Percentiles rank a stretch among this genome's conserved stretches.
phyloP scores from a whole-genome alignment of 2,888 invertebrate genomes.

The Lasius fuliginosus region DNA sequence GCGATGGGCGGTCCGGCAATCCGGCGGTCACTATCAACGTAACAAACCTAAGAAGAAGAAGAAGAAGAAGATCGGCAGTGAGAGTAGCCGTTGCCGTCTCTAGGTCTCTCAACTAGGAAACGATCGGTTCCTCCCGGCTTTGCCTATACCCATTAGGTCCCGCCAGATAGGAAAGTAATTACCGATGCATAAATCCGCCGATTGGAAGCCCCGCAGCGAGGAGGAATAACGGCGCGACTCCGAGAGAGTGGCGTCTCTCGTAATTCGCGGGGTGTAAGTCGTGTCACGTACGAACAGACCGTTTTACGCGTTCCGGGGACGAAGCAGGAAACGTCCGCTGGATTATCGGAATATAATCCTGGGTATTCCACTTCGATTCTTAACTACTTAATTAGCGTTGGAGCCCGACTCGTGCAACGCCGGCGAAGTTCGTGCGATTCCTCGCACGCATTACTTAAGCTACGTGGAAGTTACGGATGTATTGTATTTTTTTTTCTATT shows the following conservation, averaged over 20 bases:
- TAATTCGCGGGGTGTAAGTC: conserved; percentile 61
- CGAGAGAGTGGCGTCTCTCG: conserved; percentile 55
- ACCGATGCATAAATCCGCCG: conserved; percentile 69
- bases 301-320: conserved; percentile 36
- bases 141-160: conserved; percentile 58
- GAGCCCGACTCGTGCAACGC: conserved; percentile 34
- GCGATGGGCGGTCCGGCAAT: conserved; percentile 70
- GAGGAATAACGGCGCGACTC: conserved; percentile 35
- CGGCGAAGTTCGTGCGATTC: conserved; percentile 26
- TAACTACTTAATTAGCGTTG: conserved; percentile 73
- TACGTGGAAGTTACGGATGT: background rate
- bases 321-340: conserved; percentile 66
- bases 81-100: conserved; percentile 49
- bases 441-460: conserved; percentile 9
- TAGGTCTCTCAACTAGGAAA: conserved; percentile 59
- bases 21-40: conserved; percentile 45
- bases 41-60: conserved; percentile 21
- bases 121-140: conserved; percentile 46
- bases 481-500: background rate
- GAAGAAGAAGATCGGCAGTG: conserved; percentile 36
- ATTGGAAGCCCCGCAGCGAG: conserved; percentile 40
- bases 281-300: conserved; percentile 62
- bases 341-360: conserved; percentile 65
- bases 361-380: conserved; percentile 62
- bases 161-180: conserved; percentile 69